These are phyloP conservation scores for Micromussa lordhowensis DNA, from an alignment of 92 coral and sea anemone species.

Conservation along the genomic window DNA sequence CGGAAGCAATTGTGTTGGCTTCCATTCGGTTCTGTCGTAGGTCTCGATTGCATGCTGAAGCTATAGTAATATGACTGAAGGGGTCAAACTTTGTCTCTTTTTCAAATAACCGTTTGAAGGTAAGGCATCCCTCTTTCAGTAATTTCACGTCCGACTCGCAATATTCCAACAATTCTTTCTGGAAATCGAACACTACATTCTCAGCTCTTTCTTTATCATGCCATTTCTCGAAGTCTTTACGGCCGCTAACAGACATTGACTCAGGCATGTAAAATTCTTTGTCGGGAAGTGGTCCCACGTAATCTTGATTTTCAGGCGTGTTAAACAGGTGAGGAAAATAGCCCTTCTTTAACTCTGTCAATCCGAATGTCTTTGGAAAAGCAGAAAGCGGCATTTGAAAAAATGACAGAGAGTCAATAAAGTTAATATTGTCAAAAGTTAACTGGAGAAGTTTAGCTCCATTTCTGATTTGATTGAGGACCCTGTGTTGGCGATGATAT, in stretches of 20 bases:
- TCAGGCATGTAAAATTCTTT: constrained; percentile 13
- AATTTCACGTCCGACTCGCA: background rate
- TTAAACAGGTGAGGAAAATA: constrained; percentile 38
- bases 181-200: constrained; percentile 9
- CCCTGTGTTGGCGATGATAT: too few relatives aligned
- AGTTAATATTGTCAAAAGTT: background rate
- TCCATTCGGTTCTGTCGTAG: too few relatives aligned
- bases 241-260: background rate
- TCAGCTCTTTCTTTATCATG: background rate
- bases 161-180: constrained; percentile 10
- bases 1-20: too few relatives aligned
- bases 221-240: constrained; percentile 20
- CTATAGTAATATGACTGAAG: too few relatives aligned
- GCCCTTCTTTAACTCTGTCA: constrained; percentile 7
- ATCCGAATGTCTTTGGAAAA: constrained; percentile 29
- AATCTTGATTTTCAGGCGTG: constrained; percentile 24
- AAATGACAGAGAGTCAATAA: background rate
- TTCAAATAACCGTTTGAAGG: too few relatives aligned
- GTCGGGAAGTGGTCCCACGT: constrained; percentile 27
- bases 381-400: too few relatives aligned
- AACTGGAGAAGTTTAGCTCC: too few relatives aligned
- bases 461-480: too few relatives aligned
- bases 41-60: too few relatives aligned
- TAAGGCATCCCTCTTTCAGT: background rate
- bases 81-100: background rate